phyloP scores from a whole-genome alignment of 1,140 invertebrate genomes.

The Plodia interpunctella region DNA sequence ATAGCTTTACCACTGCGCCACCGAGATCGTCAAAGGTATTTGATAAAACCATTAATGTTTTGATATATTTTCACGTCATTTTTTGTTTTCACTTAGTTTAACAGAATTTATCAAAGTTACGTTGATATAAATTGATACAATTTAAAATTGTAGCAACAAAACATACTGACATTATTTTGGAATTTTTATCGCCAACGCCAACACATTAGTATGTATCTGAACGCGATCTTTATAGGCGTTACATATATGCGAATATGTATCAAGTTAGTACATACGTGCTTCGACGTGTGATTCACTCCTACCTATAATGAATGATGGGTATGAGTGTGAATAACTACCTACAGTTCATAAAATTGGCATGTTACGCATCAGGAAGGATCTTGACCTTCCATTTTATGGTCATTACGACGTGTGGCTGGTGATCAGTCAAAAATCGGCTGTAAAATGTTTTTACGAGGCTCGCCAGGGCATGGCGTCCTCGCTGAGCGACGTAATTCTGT shows the following conservation, averaged over 20 bases:
- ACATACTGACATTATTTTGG: not conserved
- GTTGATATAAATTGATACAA: no score
- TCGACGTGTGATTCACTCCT: slow-evolving; percentile 25
- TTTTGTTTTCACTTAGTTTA: no score
- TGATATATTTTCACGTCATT: no score
- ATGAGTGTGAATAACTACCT: slow-evolving; percentile 29
- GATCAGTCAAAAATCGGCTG: slow-evolving; percentile 1
- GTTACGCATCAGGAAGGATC: slow-evolving; percentile 37
- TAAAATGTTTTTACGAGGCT: not conserved
- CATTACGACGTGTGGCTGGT: slow-evolving; percentile 32
- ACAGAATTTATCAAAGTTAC: no score
- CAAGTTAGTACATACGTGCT: not conserved
- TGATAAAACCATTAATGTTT: no score
- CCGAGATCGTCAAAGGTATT: no score
- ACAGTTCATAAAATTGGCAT: slow-evolving; percentile 34
- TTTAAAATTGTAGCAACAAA: no score
- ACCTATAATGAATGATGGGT: slow-evolving; percentile 4
- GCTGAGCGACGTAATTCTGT: no score
- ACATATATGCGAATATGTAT: not conserved
- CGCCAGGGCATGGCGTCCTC: no score
- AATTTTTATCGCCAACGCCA: not conserved
- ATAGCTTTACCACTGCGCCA: no score
- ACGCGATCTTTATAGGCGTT: slow-evolving; percentile 2
- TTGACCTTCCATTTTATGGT: slow-evolving; percentile 56
- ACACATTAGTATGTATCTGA: not conserved